Evolutionary conservation across 2,888 invertebrate species (phyloP), one percentile per base, ranked within the genome.

Genomic region (Stenichneumon culpator): DNA sequence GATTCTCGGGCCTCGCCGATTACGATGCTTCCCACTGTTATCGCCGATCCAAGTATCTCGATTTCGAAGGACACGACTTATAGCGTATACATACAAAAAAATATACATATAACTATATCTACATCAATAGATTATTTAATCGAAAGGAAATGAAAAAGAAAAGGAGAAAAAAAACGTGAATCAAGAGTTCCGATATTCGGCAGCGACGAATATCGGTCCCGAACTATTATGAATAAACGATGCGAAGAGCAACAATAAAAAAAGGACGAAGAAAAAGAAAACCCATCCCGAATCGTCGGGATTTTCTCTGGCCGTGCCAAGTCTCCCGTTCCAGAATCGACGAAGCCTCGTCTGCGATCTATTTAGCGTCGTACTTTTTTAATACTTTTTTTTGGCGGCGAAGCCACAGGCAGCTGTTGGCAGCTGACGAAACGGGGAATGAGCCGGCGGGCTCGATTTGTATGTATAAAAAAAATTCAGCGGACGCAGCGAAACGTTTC

Each of bases 71-170:
- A 84, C 84, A 82, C 84, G 84, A 79, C 74, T 44, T 74, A 79
- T 79, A 78, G 77, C 81, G 73, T 84, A 85, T 79, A 79, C 36
- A 79, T 74, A 68, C 44, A 14, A 44, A 44, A 44, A 14, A 44
- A 63, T 60, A 69, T 57, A 78, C 72, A 80, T 67, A 78, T 69
- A 52, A 78, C 69, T 81, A 78, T 79, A 79, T 70, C 57, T 67
- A 80, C 77, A 80, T 73, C 67, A 78, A 87, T 86, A 82, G 79
- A 86, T 86, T 86, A 86, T 86, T 84, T 87, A 87, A 86, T 84
- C 81, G 72, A 81, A 44, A 14, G 44, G 39, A 32, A 19, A 73
- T 50, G 36, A 39, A 80, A 52, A 72, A 54, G 79, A 54, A 79
- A 63, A 75, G 44, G 36, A 19, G 36, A 67, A 44, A 19, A 69